phyloP scores from a whole-genome alignment of 2,113 vertebrate genomes.

The Stigmatopora nigra region DNA sequence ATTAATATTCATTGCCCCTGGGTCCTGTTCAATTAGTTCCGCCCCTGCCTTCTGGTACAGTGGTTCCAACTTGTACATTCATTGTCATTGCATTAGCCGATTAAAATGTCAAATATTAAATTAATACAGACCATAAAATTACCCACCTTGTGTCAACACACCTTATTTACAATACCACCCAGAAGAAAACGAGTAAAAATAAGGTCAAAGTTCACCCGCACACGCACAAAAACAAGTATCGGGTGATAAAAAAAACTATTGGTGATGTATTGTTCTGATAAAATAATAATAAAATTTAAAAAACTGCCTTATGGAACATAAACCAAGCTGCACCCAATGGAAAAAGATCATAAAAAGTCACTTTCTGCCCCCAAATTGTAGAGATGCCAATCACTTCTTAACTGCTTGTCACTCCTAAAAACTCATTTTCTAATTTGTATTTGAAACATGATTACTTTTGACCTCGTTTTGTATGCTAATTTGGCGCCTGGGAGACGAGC shows the following conservation, averaged over 20 bases:
- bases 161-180: neutral
- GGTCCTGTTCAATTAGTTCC: too few relatives aligned
- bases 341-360: neutral
- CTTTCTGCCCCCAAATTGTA: neutral
- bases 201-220: neutral
- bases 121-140: neutral
- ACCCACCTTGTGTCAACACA: neutral
- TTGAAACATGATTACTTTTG: conserved; percentile 38
- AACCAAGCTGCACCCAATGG: neutral
- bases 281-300: neutral
- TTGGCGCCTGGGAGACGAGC: conserved; percentile 1
- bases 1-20: too few relatives aligned
- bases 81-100: neutral
- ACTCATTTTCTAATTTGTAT: conserved; percentile 1
- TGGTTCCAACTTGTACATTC: neutral
- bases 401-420: conserved; percentile 12
- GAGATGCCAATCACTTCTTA: conserved; percentile 6
- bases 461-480: conserved; percentile 42
- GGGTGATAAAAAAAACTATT: neutral
- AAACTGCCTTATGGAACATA: too few relatives aligned
- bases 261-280: neutral
- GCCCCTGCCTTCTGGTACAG: neutral
- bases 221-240: neutral
- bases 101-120: neutral
- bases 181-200: neutral